Evolutionary conservation across 1,140 invertebrate species (phyloP).

Genomic region (Macrosteles quadrilineatus): DNA sequence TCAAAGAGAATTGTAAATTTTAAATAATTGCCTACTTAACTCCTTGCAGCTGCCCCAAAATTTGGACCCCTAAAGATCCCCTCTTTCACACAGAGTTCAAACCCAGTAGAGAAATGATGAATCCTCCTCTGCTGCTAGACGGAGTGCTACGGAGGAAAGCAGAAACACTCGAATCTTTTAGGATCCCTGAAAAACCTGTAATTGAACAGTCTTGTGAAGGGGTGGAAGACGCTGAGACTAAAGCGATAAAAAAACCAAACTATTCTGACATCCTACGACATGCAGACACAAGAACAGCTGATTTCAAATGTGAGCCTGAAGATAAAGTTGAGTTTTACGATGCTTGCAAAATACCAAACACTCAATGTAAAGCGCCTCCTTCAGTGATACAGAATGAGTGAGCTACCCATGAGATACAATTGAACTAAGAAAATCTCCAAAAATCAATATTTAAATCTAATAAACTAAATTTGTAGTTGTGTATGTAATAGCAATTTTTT

Average conservation of each 20-base stretch:
- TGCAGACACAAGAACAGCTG: not conserved
- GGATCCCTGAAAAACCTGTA: not conserved
- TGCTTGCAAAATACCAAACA: slow-evolving; percentile 3
- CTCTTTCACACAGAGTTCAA: not conserved
- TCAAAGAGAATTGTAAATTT: no score
- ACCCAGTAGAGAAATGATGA: slow-evolving; percentile 2
- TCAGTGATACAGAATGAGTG: not conserved
- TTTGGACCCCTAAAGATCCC: slow-evolving; percentile 16
- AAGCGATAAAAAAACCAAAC: slow-evolving; percentile 1
- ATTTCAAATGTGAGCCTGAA: slow-evolving; percentile 2
- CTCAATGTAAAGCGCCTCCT: not conserved
- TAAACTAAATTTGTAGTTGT: no score
- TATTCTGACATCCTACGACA: not conserved
- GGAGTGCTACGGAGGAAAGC: slow-evolving; percentile 1
- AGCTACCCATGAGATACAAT: no score
- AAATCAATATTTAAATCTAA: no score
- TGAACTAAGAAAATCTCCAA: no score
- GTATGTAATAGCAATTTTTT: no score
- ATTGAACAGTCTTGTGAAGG: not conserved
- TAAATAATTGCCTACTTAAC: no score
- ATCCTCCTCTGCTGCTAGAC: not conserved
- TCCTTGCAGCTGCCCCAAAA: slow-evolving; percentile 13
- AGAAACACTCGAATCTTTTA: not conserved
- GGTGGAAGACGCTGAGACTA: slow-evolving; percentile 8
- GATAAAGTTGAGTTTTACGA: not conserved